Evolutionary conservation across 2,888 invertebrate genomes (phyloP).

Genomic region (Polyommatus iphigenia): DNA sequence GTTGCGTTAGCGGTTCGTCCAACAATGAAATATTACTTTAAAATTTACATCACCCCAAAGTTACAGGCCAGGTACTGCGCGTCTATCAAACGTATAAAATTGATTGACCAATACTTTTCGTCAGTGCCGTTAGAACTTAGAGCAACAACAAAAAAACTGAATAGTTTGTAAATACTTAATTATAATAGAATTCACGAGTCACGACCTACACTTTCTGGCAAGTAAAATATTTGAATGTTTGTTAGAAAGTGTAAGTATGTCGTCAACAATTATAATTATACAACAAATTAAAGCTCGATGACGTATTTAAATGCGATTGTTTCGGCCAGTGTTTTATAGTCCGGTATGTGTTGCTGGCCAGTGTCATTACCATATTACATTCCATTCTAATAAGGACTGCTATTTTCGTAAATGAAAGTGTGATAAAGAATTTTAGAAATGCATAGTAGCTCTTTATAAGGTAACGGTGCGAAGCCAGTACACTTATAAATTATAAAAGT

Average conservation of each 20-base stretch:
- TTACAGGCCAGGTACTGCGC: background rate
- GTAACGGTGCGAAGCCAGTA: background rate
- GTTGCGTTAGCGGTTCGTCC: background rate
- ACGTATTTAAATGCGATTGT: slow-evolving; percentile 23
- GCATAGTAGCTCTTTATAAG: background rate
- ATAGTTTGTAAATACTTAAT: background rate
- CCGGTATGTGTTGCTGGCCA: slow-evolving; percentile 45
- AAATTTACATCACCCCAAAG: slow-evolving; percentile 11
- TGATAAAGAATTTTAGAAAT: slow-evolving; percentile 35
- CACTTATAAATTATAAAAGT: background rate
- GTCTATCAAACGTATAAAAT: background rate
- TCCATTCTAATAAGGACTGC: slow-evolving; percentile 44
- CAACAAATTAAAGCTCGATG: slow-evolving; percentile 22
- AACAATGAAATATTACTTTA: slow-evolving; percentile 18
- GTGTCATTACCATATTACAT: slow-evolving; percentile 56
- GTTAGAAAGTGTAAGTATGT: slow-evolving; percentile 22
- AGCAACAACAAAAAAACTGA: slow-evolving; percentile 2
- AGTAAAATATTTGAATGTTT: background rate
- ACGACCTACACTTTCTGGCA: background rate
- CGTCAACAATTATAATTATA: slow-evolving; percentile 22
- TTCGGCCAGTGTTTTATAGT: slow-evolving; percentile 36
- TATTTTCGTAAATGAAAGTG: slow-evolving; percentile 51
- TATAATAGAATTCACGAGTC: slow-evolving; percentile 2
- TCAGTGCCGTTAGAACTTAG: slow-evolving; percentile 5
- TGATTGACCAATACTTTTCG: slow-evolving; percentile 8